Evolutionary conservation across 53 echinoderm and acorn worm species (phyloP).

Genomic region (Pentamera pediparva): DNA sequence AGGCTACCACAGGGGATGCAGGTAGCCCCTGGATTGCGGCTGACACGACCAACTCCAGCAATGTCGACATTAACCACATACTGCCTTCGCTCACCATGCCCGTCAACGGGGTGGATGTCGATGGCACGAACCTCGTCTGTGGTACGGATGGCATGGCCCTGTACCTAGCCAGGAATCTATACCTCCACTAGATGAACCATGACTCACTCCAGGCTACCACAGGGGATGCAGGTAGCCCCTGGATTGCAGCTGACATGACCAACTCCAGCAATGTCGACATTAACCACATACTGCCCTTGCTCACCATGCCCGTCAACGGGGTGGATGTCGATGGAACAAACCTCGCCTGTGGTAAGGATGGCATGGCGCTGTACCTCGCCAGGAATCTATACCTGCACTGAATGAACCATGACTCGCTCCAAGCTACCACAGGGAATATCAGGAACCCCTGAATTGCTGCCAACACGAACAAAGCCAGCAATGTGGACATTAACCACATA

Average conservation of each 20-base stretch:
- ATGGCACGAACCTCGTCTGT: conserved; percentile 73
- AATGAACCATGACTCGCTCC: too few species aligned
- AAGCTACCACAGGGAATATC: too few species aligned
- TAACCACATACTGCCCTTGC: conserved; percentile 73
- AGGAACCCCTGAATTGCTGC: conserved; percentile 66
- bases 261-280: conserved; percentile 59
- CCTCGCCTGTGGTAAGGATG: conserved; percentile 81
- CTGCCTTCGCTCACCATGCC: conserved; percentile 85
- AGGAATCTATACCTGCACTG: conserved; percentile 24
- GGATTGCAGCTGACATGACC: conserved; percentile 56
- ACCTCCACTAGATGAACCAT: conserved; percentile 15
- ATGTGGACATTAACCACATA: conserved; percentile 73
- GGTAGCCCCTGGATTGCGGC: conserved; percentile 73
- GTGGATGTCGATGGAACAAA: conserved; percentile 69
- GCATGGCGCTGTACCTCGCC: conserved; percentile 73
- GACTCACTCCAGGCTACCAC: too few species aligned
- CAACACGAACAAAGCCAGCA: conserved; percentile 31
- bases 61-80: conserved; percentile 77
- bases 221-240: conserved; percentile 53
- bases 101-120: conserved; percentile 78
- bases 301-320: conserved; percentile 75
- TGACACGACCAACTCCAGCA: conserved; percentile 40
- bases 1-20: conserved; percentile 4
- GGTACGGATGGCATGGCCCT: conserved; percentile 92
- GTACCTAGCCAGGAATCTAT: conserved; percentile 58